These are phyloP conservation scores for Andrena bicolor DNA, from an alignment of 2,888 invertebrate species.

Conservation along the genomic window DNA sequence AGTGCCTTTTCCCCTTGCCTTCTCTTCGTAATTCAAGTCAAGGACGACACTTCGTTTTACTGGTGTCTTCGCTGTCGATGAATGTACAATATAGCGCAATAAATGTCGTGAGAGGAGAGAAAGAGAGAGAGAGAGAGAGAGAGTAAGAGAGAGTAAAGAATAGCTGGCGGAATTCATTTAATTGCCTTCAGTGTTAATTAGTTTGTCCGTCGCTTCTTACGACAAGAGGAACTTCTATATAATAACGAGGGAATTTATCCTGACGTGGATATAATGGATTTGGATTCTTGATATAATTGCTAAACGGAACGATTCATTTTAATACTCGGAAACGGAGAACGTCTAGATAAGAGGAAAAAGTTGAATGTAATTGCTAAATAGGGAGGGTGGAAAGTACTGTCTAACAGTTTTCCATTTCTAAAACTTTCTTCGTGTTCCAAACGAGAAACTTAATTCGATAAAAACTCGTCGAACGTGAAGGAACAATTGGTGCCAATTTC, in stretches of 20 bases:
- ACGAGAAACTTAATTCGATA: too few relatives aligned
- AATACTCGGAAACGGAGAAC: not conserved
- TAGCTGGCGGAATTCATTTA: not conserved
- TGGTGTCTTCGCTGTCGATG: slow-evolving; percentile 2
- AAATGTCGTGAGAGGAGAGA: not conserved
- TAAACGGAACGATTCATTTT: slow-evolving; percentile 1
- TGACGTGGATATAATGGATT: slow-evolving; percentile 2
- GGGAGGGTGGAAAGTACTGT: too few relatives aligned
- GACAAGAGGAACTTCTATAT: not conserved
- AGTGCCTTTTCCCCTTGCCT: not conserved
- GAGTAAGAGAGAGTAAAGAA: not conserved
- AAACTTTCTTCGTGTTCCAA: too few relatives aligned
- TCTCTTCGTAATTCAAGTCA: slow-evolving; percentile 1
- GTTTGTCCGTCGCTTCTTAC: slow-evolving; percentile 6
- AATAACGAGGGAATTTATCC: slow-evolving; percentile 4
- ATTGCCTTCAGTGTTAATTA: slow-evolving; percentile 29
- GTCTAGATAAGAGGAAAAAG: not conserved
- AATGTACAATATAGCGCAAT: not conserved
- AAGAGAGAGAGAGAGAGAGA: not conserved
- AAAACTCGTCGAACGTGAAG: too few relatives aligned
- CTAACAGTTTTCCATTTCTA: too few relatives aligned
- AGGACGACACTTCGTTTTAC: slow-evolving; percentile 2
- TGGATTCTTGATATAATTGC: not conserved
- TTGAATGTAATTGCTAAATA: not conserved
- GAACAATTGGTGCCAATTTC: too few relatives aligned